Conservation (phyloP, 2,888 invertebrate genomes). For the Oxystoma pomonae region DNA sequence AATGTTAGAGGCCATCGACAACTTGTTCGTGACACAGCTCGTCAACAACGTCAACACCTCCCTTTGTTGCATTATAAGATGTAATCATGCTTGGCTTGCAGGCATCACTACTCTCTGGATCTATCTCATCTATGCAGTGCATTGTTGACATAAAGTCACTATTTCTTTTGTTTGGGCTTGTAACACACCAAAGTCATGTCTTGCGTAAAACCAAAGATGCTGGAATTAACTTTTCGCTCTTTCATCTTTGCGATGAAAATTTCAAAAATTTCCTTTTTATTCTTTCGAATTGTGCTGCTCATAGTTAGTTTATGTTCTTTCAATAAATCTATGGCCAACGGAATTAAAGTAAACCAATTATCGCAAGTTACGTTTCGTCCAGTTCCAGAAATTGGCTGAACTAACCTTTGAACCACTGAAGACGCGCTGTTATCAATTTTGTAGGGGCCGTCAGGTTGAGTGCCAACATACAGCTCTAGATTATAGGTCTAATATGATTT, state of each 20-base stretch:
- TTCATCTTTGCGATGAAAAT: constrained; percentile 1
- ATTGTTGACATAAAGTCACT: too few species aligned
- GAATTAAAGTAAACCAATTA: background rate
- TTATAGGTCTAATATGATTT: constrained; percentile 31
- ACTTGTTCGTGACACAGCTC: background rate
- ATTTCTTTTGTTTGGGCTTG: background rate
- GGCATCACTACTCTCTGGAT: constrained; percentile 1
- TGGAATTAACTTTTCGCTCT: background rate
- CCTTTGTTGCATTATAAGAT: background rate
- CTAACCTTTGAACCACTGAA: constrained; percentile 20
- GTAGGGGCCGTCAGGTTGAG: constrained; percentile 31
- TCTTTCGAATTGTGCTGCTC: background rate
- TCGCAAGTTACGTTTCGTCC: constrained; percentile 18
- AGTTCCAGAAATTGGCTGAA: constrained; percentile 20
- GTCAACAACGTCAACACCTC: background rate
- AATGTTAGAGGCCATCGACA: background rate
- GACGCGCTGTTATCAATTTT: constrained; percentile 19
- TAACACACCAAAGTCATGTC: background rate
- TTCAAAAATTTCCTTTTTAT: background rate
- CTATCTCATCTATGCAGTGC: background rate
- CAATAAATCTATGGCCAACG: background rate
- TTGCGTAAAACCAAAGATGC: background rate
- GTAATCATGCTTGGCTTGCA: constrained; percentile 1
- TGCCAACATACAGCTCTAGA: constrained; percentile 31
- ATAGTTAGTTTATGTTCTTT: background rate